These are phyloP conservation scores for Cybosia mesomella DNA, from an alignment of 2,888 invertebrate species.

Conservation along the genomic window DNA sequence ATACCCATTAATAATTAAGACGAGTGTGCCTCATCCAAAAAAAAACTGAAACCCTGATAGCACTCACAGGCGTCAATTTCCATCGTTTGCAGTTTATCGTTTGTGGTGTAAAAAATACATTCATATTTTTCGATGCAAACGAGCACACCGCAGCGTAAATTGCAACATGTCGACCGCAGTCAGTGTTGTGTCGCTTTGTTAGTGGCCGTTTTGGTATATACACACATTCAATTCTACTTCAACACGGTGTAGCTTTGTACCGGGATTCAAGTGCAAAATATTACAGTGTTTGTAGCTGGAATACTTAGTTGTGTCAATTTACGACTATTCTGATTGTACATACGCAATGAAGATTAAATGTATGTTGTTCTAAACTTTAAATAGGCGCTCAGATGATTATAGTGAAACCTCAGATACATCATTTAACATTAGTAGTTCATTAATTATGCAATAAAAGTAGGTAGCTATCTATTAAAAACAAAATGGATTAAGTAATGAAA, in stretches of 20 bases:
- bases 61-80: slow-evolving; percentile 45
- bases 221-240: slow-evolving; percentile 27
- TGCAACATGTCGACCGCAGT: slow-evolving; percentile 52
- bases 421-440: too few relatives aligned
- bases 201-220: slow-evolving; percentile 38
- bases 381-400: background rate
- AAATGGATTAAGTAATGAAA: background rate
- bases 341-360: slow-evolving; percentile 8
- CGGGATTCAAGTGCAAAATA: slow-evolving; percentile 29
- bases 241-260: slow-evolving; percentile 34
- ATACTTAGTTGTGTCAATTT: slow-evolving; percentile 42
- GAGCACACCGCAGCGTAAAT: slow-evolving; percentile 46
- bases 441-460: background rate
- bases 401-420: too few relatives aligned
- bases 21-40: slow-evolving; percentile 12
- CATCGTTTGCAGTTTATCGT: slow-evolving; percentile 44
- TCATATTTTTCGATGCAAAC: slow-evolving; percentile 43
- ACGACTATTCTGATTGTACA: slow-evolving; percentile 19
- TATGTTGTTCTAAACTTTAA: background rate
- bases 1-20: slow-evolving; percentile 30
- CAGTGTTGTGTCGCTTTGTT: slow-evolving; percentile 53
- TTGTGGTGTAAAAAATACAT: slow-evolving; percentile 38
- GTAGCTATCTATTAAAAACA: too few relatives aligned
- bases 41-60: slow-evolving; percentile 30
- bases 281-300: slow-evolving; percentile 35